phyloP scores from a whole-genome alignment of 92 coral and sea anemone species.

The Zoanthus solanderi region DNA sequence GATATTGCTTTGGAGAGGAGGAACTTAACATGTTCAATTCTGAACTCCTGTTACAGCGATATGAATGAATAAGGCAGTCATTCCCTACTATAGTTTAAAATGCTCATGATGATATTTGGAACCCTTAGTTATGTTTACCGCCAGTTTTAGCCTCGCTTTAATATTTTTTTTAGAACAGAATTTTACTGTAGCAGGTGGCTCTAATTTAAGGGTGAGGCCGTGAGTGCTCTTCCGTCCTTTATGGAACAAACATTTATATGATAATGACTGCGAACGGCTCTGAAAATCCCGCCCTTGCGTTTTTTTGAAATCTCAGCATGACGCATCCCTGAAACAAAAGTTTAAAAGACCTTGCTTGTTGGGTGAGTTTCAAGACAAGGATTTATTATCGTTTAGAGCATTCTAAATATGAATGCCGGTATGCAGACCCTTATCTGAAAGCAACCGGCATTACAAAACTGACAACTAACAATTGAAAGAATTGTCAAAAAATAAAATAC shows the following conservation, averaged over 20 bases:
- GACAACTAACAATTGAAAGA: too few species aligned
- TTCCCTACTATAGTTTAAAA: not conserved
- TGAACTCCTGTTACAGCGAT: constrained; percentile 16
- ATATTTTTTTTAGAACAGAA: too few species aligned
- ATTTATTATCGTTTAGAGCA: not conserved
- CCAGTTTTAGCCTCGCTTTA: too few species aligned
- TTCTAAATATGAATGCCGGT: not conserved
- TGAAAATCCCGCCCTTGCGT: too few species aligned
- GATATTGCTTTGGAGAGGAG: constrained; percentile 21
- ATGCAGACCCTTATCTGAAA: not conserved
- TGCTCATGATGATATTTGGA: not conserved
- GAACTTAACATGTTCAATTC: not conserved
- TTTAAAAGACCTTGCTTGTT: not conserved
- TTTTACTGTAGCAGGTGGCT: too few species aligned
- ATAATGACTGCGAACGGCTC: too few species aligned
- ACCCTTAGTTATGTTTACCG: not conserved
- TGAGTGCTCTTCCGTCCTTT: too few species aligned
- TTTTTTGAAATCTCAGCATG: not conserved
- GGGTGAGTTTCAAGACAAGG: not conserved
- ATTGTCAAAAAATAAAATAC: not conserved
- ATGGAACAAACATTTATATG: too few species aligned
- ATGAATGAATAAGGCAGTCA: constrained; percentile 13
- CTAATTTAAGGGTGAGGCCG: too few species aligned
- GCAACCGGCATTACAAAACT: too few species aligned
- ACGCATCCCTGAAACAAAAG: not conserved